A percentile compares a stretch with the other conserved stretches of the same genome.
phyloP scores from a whole-genome alignment of 2,113 vertebrate genomes.

The Nannospalax galili region DNA sequence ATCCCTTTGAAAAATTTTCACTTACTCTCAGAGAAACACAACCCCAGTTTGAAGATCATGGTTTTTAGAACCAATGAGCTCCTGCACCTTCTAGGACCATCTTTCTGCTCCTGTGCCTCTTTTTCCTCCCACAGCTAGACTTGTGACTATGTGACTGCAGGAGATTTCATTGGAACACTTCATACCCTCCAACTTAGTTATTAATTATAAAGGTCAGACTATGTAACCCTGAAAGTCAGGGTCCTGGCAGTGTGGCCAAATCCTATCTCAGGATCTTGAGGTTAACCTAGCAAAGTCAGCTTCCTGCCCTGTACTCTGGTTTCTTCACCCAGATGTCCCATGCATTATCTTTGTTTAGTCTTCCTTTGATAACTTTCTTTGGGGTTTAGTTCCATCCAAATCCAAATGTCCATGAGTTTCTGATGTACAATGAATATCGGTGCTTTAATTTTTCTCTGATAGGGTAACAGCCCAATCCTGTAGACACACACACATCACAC shows the following conservation, averaged over 20 bases:
- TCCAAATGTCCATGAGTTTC: background rate
- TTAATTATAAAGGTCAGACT: too few relatives aligned
- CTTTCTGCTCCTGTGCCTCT: background rate
- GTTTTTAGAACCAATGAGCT: background rate
- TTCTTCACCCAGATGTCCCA: background rate
- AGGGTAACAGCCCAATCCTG: background rate
- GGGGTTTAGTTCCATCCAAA: background rate
- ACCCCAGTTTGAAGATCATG: background rate
- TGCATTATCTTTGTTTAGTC: background rate
- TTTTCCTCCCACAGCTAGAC: background rate
- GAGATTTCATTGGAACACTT: background rate
- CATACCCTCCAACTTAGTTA: background rate
- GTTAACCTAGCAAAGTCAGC: background rate
- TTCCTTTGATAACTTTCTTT: background rate
- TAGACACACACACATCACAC: background rate
- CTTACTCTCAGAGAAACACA: background rate
- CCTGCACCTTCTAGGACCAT: background rate
- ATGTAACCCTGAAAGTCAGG: background rate
- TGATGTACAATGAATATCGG: background rate
- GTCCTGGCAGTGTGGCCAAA: background rate
- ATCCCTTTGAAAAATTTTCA: background rate
- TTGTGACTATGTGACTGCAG: background rate
- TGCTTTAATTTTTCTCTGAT: background rate
- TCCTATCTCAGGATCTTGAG: background rate
- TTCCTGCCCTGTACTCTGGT: background rate